Percentiles rank a stretch among this genome's conserved stretches.
Evolutionary conservation across 2,888 invertebrate genomes (phyloP).

Genomic region (Miltochrista miniata): DNA sequence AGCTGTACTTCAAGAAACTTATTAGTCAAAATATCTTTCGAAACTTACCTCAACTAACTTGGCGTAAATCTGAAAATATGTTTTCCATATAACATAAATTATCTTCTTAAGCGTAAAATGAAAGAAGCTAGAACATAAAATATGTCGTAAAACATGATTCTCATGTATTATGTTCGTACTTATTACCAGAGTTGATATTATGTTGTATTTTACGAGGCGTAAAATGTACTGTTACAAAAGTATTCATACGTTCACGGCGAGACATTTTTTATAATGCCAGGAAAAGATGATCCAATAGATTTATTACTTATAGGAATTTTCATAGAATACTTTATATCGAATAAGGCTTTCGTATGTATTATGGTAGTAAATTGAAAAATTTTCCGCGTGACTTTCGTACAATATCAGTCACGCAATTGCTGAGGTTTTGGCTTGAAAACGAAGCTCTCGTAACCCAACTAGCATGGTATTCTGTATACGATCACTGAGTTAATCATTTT

Average conservation of each 20-base stretch:
- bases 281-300: neutral
- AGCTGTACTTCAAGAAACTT: slow-evolving; percentile 25
- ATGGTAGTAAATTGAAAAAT: too few species aligned
- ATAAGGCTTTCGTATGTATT: too few species aligned
- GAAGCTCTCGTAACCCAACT: too few species aligned
- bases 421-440: too few species aligned
- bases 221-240: slow-evolving; percentile 55
- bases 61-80: slow-evolving; percentile 48
- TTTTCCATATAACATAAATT: slow-evolving; percentile 49
- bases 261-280: slow-evolving; percentile 3
- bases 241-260: slow-evolving; percentile 20
- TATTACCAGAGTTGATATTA: slow-evolving; percentile 57
- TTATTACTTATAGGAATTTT: too few species aligned
- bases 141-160: slow-evolving; percentile 64
- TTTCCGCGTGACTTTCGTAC: too few species aligned
- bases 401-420: too few species aligned
- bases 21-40: slow-evolving; percentile 32
- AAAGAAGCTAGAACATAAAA: slow-evolving; percentile 58
- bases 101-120: slow-evolving; percentile 54
- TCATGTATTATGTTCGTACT: slow-evolving; percentile 56
- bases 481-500: too few species aligned
- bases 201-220: slow-evolving; percentile 66
- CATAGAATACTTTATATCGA: too few species aligned
- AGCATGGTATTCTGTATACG: too few species aligned
- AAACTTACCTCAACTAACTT: slow-evolving; percentile 41